Base-by-base conservation (phyloP, 2,888 invertebrate species). In the Dasypolia templi region DNA sequence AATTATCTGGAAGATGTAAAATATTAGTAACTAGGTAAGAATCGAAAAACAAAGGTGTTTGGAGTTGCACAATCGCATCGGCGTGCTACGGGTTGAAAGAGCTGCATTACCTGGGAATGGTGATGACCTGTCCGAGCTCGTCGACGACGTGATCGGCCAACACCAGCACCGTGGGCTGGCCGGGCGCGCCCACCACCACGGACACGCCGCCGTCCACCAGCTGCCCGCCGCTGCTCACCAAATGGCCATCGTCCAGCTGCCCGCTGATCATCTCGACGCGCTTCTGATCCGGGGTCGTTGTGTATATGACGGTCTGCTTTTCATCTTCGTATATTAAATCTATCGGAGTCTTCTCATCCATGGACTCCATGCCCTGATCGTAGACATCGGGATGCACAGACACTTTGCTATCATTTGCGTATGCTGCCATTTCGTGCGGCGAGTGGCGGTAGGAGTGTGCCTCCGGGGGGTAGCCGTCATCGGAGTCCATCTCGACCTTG, bases 291-390 rank as follows among this genome's bases (percentile, higher is more conserved):
- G 97, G 97, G 19, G 97, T 97, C 77, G 98, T 97, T 68, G 98
- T 98, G 89, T 98, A 98, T 92, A 98, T 98, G 77, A 98, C 98
- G 4, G 98, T 98, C 92, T 98, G 98, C 91, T 98, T 98, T 63
- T 98, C 98, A 89, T 98, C 98, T 91, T 98, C 98, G 93, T 98
- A 98, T 89, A 98, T 98, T 89, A 98, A 95, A 93, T 98, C 98
- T 92, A 98, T 98, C 86, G 98, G 98, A 68, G 96, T 97, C 90
- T 97, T 97, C 92, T 97, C 97, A 88, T 97, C 97, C 46, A 96
- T 94, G 26, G 95, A 94, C 84, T 95, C 94, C 96, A 96, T 94
- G 83, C 95, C 95, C 86, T 95, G 95, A 82, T 96, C 94, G 89
- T 95, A 92, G 49, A 96, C 95, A 77, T 96, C 95, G 17, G 96